phyloP scores from a whole-genome alignment of 2,113 vertebrate species.

The Phrynosoma platyrhinos region DNA sequence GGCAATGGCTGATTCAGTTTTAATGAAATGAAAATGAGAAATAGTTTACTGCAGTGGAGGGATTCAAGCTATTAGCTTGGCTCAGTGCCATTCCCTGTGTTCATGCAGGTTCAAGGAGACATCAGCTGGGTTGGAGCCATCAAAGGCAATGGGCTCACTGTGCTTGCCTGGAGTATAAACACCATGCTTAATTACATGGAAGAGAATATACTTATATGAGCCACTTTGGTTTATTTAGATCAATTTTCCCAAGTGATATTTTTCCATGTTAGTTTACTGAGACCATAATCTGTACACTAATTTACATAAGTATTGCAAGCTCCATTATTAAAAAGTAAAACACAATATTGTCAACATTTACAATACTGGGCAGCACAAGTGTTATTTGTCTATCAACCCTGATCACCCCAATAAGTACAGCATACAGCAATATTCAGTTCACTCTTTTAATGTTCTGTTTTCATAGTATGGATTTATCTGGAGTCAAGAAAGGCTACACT shows the following conservation, averaged over 20 bases:
- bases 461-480: too few species aligned
- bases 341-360: neutral
- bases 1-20: neutral
- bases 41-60: neutral
- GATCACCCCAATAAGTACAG: neutral
- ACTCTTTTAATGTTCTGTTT: neutral
- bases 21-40: neutral
- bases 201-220: neutral
- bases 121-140: neutral
- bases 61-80: neutral
- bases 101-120: neutral
- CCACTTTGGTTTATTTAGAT: neutral
- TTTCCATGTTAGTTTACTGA: neutral
- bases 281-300: neutral
- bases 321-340: neutral
- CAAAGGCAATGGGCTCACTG: neutral
- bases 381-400: neutral
- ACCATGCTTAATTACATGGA: neutral
- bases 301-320: neutral
- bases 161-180: neutral
- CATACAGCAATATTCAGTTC: neutral
- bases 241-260: conserved; percentile 7
- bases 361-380: neutral
- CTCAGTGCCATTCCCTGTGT: neutral
- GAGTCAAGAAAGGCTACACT: neutral